Evolutionary conservation across 2,888 invertebrate genomes (phyloP), one percentile per base, ranked within the genome.

Genomic region (Cryptocephalus moraei): DNA sequence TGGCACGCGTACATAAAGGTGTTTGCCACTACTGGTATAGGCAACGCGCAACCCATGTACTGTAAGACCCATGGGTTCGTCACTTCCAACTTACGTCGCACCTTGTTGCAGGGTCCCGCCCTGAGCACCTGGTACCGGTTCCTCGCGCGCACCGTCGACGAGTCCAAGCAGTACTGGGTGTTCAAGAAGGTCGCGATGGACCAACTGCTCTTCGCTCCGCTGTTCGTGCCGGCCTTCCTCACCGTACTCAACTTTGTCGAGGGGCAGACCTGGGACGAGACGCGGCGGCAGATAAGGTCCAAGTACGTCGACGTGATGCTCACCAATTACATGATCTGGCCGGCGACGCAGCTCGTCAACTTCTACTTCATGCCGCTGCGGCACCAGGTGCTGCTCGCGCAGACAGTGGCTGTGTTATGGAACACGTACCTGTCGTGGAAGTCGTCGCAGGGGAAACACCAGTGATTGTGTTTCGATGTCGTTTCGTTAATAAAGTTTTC

Each of bases 351-450:
- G 66, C 60, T 90, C 32, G 64, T 84, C 4, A 95, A 94, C 69
- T 95, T 95, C 71, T 81, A 84, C 58, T 73, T 86, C 59, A 74
- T 91, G 44, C 93, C 94, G 8, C 72, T 91, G 38, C 80, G 86
- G 49, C 86, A 86, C 68, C 90, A 93, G 72, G 86, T 91, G 8
- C 67, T 89, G 33, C 72, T 86, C 33, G 87, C 83, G 4, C 91
- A 91, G 66, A 62, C 72, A 8, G 79, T 91, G n/a, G 89, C 90
- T 32, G 65, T 92, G 31, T 73, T 86, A 59, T 92, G 92, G 91
- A 92, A 92, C 65, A 82, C 82, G 9, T 92, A 88, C 66, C 68
- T 92, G 31, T 86, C 90, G 1, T 84, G 83, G 77, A 82, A 81
- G 68, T 81, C 82, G 1, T 55, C 56, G 32, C n/a, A 42, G 9